phyloP scores from a whole-genome alignment of 2,888 invertebrate genomes.

The Panopea generosa region DNA sequence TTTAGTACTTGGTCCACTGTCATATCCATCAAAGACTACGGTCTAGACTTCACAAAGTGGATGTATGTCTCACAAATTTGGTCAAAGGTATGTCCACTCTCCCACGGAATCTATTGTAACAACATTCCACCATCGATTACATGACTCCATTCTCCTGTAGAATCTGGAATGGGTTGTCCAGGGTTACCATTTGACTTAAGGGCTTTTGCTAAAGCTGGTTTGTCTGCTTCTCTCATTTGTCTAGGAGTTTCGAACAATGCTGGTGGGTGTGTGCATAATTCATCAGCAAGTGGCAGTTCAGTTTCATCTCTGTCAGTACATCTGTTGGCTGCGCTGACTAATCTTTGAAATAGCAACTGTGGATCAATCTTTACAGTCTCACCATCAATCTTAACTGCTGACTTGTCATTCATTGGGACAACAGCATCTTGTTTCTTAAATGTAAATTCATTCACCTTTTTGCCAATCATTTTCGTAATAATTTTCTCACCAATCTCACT shows the following conservation, averaged over 20 bases:
- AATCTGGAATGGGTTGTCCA: too few species aligned
- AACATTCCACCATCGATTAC: conserved; percentile 56
- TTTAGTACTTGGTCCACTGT: too few species aligned
- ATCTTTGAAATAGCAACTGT: conserved; percentile 23
- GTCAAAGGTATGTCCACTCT: conserved; percentile 19
- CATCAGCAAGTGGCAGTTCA: conserved; percentile 21
- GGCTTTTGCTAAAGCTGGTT: conserved; percentile 13
- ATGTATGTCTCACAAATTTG: conserved; percentile 12
- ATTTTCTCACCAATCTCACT: conserved; percentile 14
- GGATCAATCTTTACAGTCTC: conserved; percentile 25
- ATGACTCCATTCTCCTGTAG: too few species aligned
- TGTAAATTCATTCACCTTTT: conserved; percentile 24
- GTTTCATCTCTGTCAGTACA: conserved; percentile 7
- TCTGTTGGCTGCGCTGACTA: conserved; percentile 18
- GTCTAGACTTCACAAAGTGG: conserved; percentile 2
- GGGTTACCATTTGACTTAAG: conserved; percentile 15
- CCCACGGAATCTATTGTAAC: conserved; percentile 50
- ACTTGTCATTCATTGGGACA: conserved; percentile 24
- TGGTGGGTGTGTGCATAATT: conserved; percentile 39
- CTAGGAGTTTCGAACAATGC: too few species aligned
- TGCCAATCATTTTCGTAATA: conserved; percentile 13
- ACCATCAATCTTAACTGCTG: not conserved
- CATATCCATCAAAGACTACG: conserved; percentile 33
- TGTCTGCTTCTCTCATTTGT: not conserved
- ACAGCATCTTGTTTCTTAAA: conserved; percentile 45